Evolutionary conservation across 1,140 invertebrate species (phyloP).

Genomic region (Pollicipes pollicipes): DNA sequence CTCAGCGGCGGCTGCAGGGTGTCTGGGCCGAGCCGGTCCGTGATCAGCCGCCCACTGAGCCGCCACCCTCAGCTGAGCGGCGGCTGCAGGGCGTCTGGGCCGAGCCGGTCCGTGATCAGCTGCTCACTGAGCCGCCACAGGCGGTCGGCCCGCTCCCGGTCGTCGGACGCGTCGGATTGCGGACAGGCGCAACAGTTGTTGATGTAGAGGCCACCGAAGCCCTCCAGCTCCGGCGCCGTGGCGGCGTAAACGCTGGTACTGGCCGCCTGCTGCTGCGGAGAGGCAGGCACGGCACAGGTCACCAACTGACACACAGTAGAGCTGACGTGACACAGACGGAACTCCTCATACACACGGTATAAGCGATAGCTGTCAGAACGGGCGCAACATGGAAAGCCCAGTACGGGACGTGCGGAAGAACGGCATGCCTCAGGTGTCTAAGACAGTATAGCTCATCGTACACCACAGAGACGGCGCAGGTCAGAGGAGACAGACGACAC

Average conservation of each 20-base stretch:
- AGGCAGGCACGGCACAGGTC: constrained; percentile 11
- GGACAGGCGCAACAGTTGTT: constrained; percentile 79
- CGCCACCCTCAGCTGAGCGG: too few relatives aligned
- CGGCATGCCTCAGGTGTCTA: too few relatives aligned
- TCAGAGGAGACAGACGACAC: constrained; percentile 10
- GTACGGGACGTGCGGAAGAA: too few relatives aligned
- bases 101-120: constrained; percentile 42
- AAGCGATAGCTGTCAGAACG: too few relatives aligned
- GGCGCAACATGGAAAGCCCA: too few relatives aligned
- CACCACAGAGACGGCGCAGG: constrained; percentile 9
- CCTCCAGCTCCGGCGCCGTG: constrained; percentile 57
- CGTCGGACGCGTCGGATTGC: constrained; percentile 41
- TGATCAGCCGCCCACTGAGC: constrained; percentile 23
- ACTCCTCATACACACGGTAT: too few relatives aligned
- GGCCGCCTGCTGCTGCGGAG: constrained; percentile 74
- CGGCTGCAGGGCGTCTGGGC: constrained; percentile 36
- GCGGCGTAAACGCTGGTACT: constrained; percentile 75
- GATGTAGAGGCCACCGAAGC: constrained; percentile 71
- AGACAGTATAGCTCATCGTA: neutral
- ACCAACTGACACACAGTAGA: too few relatives aligned
- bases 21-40: too few relatives aligned
- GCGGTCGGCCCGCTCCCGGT: constrained; percentile 34
- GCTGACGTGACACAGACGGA: too few relatives aligned
- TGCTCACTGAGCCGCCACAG: constrained; percentile 41
- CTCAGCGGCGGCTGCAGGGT: too few relatives aligned